Conservation (phyloP, 35 echinoderm and acorn worm genomes). For the Lytechinus variegatus region DNA sequence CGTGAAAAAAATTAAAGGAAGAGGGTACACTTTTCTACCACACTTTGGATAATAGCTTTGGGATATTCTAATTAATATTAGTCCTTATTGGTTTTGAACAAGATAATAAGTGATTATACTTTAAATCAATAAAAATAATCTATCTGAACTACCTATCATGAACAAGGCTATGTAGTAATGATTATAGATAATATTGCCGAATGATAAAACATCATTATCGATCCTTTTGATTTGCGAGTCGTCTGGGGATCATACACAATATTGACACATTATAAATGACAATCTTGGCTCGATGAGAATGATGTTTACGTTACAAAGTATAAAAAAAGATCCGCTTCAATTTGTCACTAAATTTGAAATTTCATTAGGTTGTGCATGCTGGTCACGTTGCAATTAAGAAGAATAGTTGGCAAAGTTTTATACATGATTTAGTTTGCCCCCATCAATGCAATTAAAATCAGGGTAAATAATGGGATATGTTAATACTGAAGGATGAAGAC, state of each 20-base stretch:
- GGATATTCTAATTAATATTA: too few species aligned
- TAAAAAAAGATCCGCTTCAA: neutral
- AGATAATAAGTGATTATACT: neutral
- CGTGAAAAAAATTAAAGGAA: neutral
- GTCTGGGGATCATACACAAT: neutral
- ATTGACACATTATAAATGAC: neutral
- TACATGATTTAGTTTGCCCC: neutral
- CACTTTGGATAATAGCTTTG: too few species aligned
- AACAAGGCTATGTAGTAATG: neutral
- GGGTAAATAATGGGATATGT: neutral
- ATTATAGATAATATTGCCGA: neutral
- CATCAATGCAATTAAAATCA: neutral
- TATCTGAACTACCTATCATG: neutral
- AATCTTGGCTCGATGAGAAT: neutral
- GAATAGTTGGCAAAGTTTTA: constrained; percentile 5
- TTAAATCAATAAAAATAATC: neutral
- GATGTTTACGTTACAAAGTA: neutral
- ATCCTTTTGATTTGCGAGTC: neutral
- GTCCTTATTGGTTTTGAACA: too few species aligned
- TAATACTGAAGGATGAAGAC: neutral
- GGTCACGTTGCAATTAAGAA: neutral
- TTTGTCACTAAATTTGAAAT: neutral
- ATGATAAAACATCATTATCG: neutral
- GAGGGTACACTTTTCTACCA: too few species aligned
- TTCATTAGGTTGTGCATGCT: neutral